Conservation (phyloP, 37 sponge, comb jelly and placozoan genomes). For the Aphrocallistes beatrix region DNA sequence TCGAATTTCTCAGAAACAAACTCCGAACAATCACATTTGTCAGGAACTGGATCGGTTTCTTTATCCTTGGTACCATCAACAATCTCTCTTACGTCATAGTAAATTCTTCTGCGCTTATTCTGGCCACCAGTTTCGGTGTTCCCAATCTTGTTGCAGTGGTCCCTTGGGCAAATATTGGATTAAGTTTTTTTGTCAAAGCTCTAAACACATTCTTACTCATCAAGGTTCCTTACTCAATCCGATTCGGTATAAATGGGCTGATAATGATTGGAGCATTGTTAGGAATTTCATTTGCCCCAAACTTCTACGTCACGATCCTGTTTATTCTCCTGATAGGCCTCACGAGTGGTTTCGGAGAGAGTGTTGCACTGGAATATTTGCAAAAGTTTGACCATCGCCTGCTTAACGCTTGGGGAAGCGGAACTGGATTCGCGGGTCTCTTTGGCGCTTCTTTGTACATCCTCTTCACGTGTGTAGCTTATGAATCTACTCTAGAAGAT, state of each 20-base stretch:
- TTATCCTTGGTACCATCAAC: constrained; percentile 38
- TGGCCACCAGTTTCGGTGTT: constrained; percentile 25
- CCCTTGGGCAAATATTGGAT: constrained; percentile 36
- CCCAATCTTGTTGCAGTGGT: constrained; percentile 25
- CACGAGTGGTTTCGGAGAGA: constrained; percentile 29
- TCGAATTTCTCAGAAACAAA: too few species aligned
- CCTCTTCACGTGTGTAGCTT: constrained; percentile 14
- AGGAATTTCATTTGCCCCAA: constrained; percentile 31
- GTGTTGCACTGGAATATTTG: constrained; percentile 30
- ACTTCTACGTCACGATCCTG: constrained; percentile 27
- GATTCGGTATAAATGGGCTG: constrained; percentile 32
- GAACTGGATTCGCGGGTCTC: constrained; percentile 55
- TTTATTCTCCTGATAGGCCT: constrained; percentile 24
- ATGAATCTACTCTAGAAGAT: not conserved
- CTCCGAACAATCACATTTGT: not conserved
- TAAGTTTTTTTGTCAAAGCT: constrained; percentile 28
- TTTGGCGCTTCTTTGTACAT: constrained; percentile 46
- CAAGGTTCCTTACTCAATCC: constrained; percentile 15
- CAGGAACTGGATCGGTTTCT: constrained; percentile 28
- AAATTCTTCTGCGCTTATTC: constrained; percentile 30
- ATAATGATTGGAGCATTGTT: constrained; percentile 32
- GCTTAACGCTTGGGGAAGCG: constrained; percentile 49
- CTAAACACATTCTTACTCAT: not conserved
- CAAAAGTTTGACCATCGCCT: constrained; percentile 9
- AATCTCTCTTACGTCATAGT: constrained; percentile 39